Evolutionary conservation across 2,888 invertebrate species (phyloP), one percentile per base, ranked within the genome.

Genomic region (Cataglyphis rosenhaueri): DNA sequence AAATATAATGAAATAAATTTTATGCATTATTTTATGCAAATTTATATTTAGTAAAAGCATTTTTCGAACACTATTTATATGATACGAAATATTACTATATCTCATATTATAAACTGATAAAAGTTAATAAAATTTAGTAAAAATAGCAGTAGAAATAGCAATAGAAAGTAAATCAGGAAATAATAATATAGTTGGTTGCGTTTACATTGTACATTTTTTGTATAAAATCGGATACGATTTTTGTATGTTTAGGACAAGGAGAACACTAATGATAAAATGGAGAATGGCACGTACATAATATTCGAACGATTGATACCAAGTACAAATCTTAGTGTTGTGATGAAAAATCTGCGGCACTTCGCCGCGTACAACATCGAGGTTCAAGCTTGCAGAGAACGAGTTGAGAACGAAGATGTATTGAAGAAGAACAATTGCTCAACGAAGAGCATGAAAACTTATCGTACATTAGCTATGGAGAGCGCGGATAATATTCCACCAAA

Each of bases 321-420:
- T 18, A 89, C 88, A 6, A 92, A 93, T 75, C 85, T 86, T n/a
- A 92, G 90, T 73, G 95, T 96, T 90, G 95, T 95, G 10, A 96
- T 97, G 86, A 94, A 93, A 59, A 95, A 96, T 52, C 95, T 98
- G 89, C 96, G 96, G 10, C 98, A 98, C 95, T 98, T 96, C 94
- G 96, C 97, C 0, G 95, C 96, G 90, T 98, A 98, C 95, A 96
- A 96, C 25, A 96, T 98, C 81, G 96, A 95, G 87, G 96, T 98
- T 70, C 96, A 96, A 94, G 98, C 98, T 4, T 98, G 98, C 91
- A 96, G 98, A n/a, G 95, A 96, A 89, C 93, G 94, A 83, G 96
- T 96, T 89, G 94, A 95, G 41, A 93, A 93, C 21, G 95, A 94
- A 38, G n/a, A 95, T 95, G 81, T 89, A 65, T 89, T 8, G 52